A percentile compares a stretch with the other conserved stretches of the same genome.
These are phyloP conservation scores for Trinorchestia longiramus DNA, from an alignment of 1,140 invertebrate genomes.

Conservation along the genomic window DNA sequence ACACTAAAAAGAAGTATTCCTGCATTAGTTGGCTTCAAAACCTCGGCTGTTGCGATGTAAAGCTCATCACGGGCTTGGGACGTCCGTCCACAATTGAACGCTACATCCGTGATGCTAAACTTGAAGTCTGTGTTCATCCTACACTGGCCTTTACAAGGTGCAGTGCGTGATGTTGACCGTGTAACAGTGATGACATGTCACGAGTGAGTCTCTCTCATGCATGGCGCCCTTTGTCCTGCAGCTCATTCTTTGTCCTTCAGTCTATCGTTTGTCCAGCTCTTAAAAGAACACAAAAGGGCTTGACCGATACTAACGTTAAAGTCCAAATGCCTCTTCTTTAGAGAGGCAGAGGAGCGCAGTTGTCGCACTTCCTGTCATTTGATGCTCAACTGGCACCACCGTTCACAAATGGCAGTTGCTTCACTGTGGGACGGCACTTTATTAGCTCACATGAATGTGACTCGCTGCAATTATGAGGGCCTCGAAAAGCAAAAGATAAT, in stretches of 20 bases:
- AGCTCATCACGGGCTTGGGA: too few relatives aligned
- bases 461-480: neutral
- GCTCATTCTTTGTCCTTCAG: neutral
- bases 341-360: neutral
- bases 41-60: too few relatives aligned
- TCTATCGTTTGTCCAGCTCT: neutral
- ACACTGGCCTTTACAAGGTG: neutral
- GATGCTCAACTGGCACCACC: neutral
- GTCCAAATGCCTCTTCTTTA: neutral
- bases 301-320: neutral
- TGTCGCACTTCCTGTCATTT: neutral
- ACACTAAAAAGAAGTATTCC: too few relatives aligned
- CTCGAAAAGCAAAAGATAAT: conserved; percentile 1
- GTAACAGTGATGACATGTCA: neutral
- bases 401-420: neutral
- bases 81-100: too few relatives aligned
- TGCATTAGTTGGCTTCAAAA: too few relatives aligned
- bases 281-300: neutral
- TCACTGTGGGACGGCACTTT: neutral
- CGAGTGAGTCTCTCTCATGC: neutral
- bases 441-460: neutral
- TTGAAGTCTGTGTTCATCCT: too few relatives aligned
- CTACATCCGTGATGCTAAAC: too few relatives aligned
- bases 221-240: neutral
- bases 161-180: neutral